These are phyloP conservation scores for Bagarius yarrelli DNA, from an alignment of 2,113 vertebrate species.

Conservation along the genomic window DNA sequence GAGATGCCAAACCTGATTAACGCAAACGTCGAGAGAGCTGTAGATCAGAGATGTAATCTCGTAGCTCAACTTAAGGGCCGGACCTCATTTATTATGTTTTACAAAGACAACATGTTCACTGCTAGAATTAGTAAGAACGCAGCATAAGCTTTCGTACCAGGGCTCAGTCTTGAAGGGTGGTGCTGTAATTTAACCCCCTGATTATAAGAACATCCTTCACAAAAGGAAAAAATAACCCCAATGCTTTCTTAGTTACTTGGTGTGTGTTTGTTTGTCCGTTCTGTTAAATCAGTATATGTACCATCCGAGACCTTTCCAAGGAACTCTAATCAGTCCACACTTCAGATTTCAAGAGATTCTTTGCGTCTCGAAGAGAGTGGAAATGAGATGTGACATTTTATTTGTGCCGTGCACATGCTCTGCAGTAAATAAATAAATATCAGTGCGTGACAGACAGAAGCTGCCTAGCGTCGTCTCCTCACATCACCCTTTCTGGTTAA, in stretches of 20 bases:
- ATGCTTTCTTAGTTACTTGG: neutral
- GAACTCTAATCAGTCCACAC: conserved; percentile 70
- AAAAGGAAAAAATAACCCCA: no score
- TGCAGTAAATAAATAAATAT: conserved; percentile 94
- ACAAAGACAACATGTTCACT: no score
- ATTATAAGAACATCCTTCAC: no score
- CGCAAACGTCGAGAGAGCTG: no score
- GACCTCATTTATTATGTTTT: no score
- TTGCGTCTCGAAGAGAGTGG: conserved; percentile 72
- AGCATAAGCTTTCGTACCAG: no score
- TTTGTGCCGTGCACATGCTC: conserved; percentile 63
- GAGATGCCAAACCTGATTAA: no score
- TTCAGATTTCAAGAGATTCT: conserved; percentile 71
- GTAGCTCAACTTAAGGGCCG: no score
- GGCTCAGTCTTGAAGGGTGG: no score
- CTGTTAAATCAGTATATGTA: conserved; percentile 50
- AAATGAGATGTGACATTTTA: conserved; percentile 82
- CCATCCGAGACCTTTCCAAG: conserved; percentile 66
- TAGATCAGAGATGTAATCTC: no score
- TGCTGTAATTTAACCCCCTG: no score
- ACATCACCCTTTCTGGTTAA: conserved; percentile 82
- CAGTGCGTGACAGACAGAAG: conserved; percentile 86
- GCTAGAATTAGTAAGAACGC: no score
- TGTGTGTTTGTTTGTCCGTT: conserved; percentile 48
- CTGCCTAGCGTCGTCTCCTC: conserved; percentile 70